Conservation (phyloP, 1,140 invertebrate species). For the Drosophila orosa region DNA sequence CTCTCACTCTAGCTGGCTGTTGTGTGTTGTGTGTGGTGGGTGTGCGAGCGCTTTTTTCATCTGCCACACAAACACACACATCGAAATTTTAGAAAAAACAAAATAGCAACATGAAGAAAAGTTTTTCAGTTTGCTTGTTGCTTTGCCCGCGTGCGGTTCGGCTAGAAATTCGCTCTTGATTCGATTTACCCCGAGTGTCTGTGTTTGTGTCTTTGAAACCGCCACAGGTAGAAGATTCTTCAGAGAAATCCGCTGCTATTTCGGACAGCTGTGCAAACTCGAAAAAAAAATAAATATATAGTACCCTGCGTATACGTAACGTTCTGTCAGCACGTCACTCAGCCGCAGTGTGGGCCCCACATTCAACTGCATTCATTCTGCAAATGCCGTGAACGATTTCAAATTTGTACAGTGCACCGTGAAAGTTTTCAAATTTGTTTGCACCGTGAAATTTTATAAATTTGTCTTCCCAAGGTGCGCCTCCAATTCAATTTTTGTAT, state of each 20-base stretch:
- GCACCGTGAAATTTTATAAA: constrained; percentile 29
- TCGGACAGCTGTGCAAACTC: constrained; percentile 68
- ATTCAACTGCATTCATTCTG: constrained; percentile 25
- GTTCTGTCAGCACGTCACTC: constrained; percentile 25
- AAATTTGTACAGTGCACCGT: constrained; percentile 13
- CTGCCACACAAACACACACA: constrained; percentile 61
- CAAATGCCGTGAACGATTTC: constrained; percentile 41
- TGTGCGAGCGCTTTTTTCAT: constrained; percentile 64
- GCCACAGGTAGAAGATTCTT: constrained; percentile 72
- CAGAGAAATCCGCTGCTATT: constrained; percentile 57
- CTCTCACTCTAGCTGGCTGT: constrained; percentile 11
- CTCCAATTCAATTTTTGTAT: constrained; percentile 17
- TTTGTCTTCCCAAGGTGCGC: constrained; percentile 56
- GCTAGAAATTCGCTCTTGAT: constrained; percentile 21
- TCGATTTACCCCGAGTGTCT: not conserved
- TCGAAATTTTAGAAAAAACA: constrained; percentile 58
- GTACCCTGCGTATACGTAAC: constrained; percentile 70
- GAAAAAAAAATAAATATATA: constrained; percentile 30
- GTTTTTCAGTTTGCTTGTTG: constrained; percentile 83
- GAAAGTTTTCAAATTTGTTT: constrained; percentile 30
- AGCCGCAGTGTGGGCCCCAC: constrained; percentile 18
- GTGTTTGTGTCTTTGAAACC: constrained; percentile 21
- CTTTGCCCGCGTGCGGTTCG: constrained; percentile 77
- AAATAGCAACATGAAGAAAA: constrained; percentile 80
- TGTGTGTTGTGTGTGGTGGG: constrained; percentile 11